These are phyloP conservation scores for Platycercus adscitus DNA, from an alignment of 2,113 vertebrate species.

Conservation along the genomic window DNA sequence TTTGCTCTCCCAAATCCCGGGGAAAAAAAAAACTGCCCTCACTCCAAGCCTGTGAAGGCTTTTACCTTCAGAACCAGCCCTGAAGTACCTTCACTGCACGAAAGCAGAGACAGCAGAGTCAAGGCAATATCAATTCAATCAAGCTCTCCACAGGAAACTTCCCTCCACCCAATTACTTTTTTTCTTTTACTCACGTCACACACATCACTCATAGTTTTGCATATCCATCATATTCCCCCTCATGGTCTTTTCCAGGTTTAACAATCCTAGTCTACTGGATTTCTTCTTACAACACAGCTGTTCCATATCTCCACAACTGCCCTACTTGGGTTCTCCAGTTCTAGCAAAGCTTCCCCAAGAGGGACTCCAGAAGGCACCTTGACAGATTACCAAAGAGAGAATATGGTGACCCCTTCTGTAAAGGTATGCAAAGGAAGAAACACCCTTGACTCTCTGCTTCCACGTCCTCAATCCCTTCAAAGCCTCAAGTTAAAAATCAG, in stretches of 20 bases:
- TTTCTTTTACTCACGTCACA: background rate
- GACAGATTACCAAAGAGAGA: background rate
- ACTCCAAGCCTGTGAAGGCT: background rate
- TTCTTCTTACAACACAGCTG: background rate
- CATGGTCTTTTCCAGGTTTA: background rate
- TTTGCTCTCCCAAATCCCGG: background rate
- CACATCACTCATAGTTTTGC: background rate
- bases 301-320: background rate
- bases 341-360: background rate
- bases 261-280: background rate
- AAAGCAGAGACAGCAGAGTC: background rate
- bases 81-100: background rate
- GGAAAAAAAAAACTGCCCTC: background rate
- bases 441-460: background rate
- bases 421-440: background rate
- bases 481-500: background rate
- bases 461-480: background rate
- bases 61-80: background rate
- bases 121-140: background rate
- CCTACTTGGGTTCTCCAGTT: background rate
- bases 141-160: background rate
- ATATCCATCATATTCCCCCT: background rate
- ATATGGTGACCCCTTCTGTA: background rate
- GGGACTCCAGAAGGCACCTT: background rate
- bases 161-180: fast-evolving